Base-by-base conservation (phyloP, 2,888 invertebrate species). In the Lithophane leautieri region DNA sequence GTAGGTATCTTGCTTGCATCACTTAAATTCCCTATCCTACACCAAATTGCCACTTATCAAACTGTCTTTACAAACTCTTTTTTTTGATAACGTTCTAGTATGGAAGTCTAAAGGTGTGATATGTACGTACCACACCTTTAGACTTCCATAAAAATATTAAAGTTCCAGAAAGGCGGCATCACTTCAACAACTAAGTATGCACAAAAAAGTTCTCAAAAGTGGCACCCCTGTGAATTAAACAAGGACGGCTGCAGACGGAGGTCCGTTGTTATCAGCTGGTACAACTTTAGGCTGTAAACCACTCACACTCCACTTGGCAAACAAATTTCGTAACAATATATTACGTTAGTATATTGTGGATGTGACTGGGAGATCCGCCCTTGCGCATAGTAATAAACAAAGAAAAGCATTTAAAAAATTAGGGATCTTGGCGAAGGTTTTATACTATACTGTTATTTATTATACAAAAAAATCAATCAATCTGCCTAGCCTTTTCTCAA, bases 261-360 rank as follows among this genome's bases (percentile, higher is more conserved):
- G 79, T 81, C 78, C 66, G 62, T 63, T 72, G 80, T 90, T 91
- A 90, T 86, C 84, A 86, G 82, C 88, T 81, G 85, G 70, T 82
- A 86, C 84, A 88, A 89, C 89, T 91, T 90, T 79, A 85, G 87
- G 85, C 89, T 86, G 93, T 94, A 93, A 94, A 94, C 90, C 91
- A 92, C 91, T 94, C 93, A 89, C 87, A 87, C 82, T 88, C 86
- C 88, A 84, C 89, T 92, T 90, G 83, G 92, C 92, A 92, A 92
- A 93, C 92, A 90, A 91, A 92, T 93, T 92, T 92, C 85, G 91
- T 90, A 91, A 92, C 90, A 89, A 89, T 90, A 90, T 89, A 84
- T 88, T 79, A 61, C 63, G 71, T 79, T 79, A 69, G 82, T 67
- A 69, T 83, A 73, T 12, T 79, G 74, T 90, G 91, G 92, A 92